These are phyloP conservation scores for Lindbergichthys nudifrons DNA, from an alignment of 2,797 vertebrate species.

Conservation along the genomic window DNA sequence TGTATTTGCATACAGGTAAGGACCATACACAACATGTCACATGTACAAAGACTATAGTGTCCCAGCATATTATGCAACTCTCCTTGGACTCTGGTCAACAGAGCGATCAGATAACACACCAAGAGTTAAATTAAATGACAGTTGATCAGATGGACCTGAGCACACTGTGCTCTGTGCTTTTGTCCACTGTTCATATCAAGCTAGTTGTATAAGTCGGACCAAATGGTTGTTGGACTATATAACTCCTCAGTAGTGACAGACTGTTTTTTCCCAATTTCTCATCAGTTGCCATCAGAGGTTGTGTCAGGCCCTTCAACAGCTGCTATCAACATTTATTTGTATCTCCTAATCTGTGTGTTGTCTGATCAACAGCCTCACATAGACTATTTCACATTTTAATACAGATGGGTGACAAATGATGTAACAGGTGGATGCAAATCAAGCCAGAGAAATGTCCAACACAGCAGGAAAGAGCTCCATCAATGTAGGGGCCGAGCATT, in stretches of 20 bases:
- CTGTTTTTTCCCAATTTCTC: too few species aligned
- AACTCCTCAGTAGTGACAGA: too few species aligned
- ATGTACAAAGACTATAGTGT: slow-evolving; percentile 31
- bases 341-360: too few species aligned
- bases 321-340: too few species aligned
- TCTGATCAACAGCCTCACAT: too few species aligned
- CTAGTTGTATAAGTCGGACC: not conserved
- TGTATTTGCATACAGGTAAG: not conserved
- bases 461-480: not conserved
- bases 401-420: too few species aligned
- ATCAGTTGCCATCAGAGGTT: too few species aligned
- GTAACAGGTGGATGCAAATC: too few species aligned
- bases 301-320: too few species aligned
- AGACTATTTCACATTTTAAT: too few species aligned
- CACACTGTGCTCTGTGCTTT: slow-evolving; percentile 4
- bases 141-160: slow-evolving; percentile 41
- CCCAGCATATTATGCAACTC: slow-evolving; percentile 44
- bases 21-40: not conserved
- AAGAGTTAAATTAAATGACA: not conserved
- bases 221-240: too few species aligned
- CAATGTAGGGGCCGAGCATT: not conserved
- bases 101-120: slow-evolving; percentile 37
- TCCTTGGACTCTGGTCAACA: slow-evolving; percentile 48
- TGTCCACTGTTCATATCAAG: slow-evolving; percentile 37
- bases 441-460: not conserved